Conservation (phyloP, 1,140 invertebrate genomes). For the Macrobrachium rosenbergii region DNA sequence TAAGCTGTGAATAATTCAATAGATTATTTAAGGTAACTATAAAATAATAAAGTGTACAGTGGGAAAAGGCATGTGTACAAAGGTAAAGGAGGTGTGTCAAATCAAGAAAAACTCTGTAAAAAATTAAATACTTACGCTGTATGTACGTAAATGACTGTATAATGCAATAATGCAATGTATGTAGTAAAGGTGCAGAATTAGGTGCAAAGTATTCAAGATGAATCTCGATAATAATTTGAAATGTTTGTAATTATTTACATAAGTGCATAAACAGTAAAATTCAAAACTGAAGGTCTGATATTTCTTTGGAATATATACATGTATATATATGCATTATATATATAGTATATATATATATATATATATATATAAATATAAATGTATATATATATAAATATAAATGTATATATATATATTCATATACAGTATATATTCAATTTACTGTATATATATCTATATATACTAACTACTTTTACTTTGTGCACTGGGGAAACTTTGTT, state of each 20-base stretch:
- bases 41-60: too few species aligned
- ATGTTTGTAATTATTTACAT: not conserved
- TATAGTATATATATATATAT: slow-evolving; percentile 3
- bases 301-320: not conserved
- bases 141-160: too few species aligned
- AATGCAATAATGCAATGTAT: too few species aligned
- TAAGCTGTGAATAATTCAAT: not conserved
- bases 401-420: slow-evolving; percentile 7
- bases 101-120: too few species aligned
- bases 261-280: not conserved
- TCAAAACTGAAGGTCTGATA: too few species aligned
- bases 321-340: slow-evolving; percentile 4
- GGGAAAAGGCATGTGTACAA: too few species aligned
- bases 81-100: too few species aligned
- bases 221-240: too few species aligned
- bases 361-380: not conserved
- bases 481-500: not conserved
- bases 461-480: not conserved
- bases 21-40: not conserved
- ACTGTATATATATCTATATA: slow-evolving; percentile 8
- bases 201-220: too few species aligned
- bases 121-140: too few species aligned
- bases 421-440: not conserved
- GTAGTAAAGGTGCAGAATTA: too few species aligned
- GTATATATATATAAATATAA: not conserved